Evolutionary conservation across 1,140 invertebrate genomes (phyloP).

Genomic region (Neotoxoptera formosana): DNA sequence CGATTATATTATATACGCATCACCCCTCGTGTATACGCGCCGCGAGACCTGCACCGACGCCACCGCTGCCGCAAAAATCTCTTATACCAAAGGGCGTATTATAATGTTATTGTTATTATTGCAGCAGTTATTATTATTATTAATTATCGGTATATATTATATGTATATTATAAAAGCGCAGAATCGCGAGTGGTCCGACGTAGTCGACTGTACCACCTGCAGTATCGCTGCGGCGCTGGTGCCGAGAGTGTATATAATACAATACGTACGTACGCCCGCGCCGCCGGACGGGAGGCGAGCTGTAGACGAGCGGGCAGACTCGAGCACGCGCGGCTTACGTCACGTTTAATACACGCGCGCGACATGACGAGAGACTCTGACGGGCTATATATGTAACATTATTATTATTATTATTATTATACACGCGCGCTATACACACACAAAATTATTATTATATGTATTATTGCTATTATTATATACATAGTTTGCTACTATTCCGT

Average conservation of each 20-base stretch:
- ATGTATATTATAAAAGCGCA: not conserved
- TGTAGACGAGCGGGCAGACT: slow-evolving; percentile 2
- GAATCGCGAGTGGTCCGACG: not conserved
- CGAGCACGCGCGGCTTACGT: slow-evolving; percentile 34
- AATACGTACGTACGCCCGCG: not conserved
- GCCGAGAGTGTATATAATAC: not conserved
- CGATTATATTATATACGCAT: not conserved
- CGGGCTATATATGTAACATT: slow-evolving; percentile 33
- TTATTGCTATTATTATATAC: slow-evolving; percentile 7
- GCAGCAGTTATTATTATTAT: not conserved
- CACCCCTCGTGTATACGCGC: not conserved
- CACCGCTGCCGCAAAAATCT: not conserved
- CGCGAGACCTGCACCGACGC: not conserved
- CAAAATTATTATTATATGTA: not conserved
- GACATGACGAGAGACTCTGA: slow-evolving; percentile 20
- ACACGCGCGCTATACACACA: not conserved
- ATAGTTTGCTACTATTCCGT: slow-evolving; percentile 24
- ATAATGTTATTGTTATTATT: not conserved
- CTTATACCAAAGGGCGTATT: not conserved
- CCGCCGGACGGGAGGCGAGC: not conserved
- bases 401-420: not conserved
- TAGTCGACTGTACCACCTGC: not conserved
- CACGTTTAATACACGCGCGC: slow-evolving; percentile 32
- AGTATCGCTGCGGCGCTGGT: slow-evolving; percentile 10
- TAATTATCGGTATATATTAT: not conserved